Base-by-base conservation (phyloP, 2,888 invertebrate species). In the Drosophila dives region DNA sequence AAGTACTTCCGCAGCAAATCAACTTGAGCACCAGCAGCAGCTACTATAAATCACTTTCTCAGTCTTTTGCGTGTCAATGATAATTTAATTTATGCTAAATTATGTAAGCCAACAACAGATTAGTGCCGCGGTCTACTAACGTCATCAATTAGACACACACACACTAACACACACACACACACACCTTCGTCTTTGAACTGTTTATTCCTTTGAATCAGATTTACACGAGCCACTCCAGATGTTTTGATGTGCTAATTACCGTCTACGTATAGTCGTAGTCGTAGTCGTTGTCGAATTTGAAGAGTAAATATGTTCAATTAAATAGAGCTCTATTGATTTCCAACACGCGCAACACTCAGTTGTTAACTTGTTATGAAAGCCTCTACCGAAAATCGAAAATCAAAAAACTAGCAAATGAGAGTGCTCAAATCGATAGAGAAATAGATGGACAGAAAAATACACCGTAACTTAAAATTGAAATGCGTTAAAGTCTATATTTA, bases 51-150 rank as follows among this genome's bases (percentile, higher is more conserved):
- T 40, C 53, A 53, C 48, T 49, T 36, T 29, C 17, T 29, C 36
- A 29, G 32, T 11, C 34, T 58, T 59, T 60, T 56, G 51, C 11
- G 54, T 70, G 64, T 51, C 61, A 66, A 62, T 63, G 56, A 33
- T 45, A 40, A 42, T 40, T 55, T 66, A 80, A 83, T 83, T 88
- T 83, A 81, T 83, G 69, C 58, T 50, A 63, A 70, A 81, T 75
- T 72, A 67, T 86, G 72, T 81, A 65, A 67, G 70, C 62, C 50
- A 48, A 32, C 40, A 63, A 62, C 49, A 38, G 72, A 8, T 53
- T 10, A 38, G 26, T 7, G 38, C 38, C 33, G 15, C 3, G 36
- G 60, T 12, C 42, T 54, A 32, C 55, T 12, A 55, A 53, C 54
- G 42, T 38, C 51, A 56, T 38, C 77, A 66, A 71, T 66, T 66